These are phyloP conservation scores for Drosophila sp. DNA, from an alignment of 1,140 invertebrate genomes.

Conservation along the genomic window DNA sequence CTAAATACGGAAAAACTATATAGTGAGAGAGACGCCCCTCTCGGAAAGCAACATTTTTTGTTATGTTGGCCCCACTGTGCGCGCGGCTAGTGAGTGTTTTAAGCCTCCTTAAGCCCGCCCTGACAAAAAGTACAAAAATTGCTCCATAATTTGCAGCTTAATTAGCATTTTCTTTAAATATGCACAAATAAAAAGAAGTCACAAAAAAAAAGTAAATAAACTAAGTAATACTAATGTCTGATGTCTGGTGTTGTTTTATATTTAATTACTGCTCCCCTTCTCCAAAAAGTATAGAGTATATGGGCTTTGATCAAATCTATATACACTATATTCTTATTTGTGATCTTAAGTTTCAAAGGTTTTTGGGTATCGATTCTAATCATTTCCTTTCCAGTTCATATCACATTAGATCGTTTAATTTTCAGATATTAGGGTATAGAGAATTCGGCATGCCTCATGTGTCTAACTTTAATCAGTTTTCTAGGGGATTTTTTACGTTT, in stretches of 20 bases:
- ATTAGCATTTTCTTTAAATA: conserved; percentile 63
- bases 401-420: too few relatives aligned
- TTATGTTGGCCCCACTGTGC: neutral
- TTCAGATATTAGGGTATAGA: too few relatives aligned
- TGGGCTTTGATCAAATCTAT: too few relatives aligned
- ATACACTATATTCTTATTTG: too few relatives aligned
- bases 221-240: neutral
- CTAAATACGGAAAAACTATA: neutral
- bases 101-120: conserved; percentile 40
- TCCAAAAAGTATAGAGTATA: too few relatives aligned
- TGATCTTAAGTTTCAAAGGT: too few relatives aligned
- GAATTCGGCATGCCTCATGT: too few relatives aligned
- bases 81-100: neutral
- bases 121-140: conserved; percentile 40
- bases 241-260: neutral
- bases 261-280: neutral
- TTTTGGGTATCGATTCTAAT: too few relatives aligned
- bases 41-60: neutral
- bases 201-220: neutral
- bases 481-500: too few relatives aligned
- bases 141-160: conserved; percentile 71
- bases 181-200: conserved; percentile 38
- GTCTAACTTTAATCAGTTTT: too few relatives aligned
- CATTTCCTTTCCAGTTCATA: too few relatives aligned
- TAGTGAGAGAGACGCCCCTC: neutral